Evolutionary conservation across 2,113 vertebrate species (phyloP).

Genomic region (Crocuta crocuta): DNA sequence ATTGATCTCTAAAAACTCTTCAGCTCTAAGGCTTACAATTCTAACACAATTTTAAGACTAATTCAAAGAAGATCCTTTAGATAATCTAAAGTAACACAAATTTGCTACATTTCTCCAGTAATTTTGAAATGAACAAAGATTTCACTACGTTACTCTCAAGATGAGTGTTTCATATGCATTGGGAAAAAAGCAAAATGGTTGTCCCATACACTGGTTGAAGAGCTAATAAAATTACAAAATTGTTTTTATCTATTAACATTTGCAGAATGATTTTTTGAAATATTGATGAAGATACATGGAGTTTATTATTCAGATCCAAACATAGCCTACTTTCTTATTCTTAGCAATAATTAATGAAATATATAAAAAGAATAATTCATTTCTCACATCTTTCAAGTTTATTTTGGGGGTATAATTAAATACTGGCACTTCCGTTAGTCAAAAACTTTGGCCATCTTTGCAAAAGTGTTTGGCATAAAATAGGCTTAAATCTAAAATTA

Average conservation of each 20-base stretch:
- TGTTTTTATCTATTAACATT: conserved; percentile 5
- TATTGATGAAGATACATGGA: background rate
- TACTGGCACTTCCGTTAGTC: background rate
- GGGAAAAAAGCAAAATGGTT: background rate
- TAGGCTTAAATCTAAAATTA: background rate
- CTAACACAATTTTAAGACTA: background rate
- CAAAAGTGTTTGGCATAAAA: conserved; percentile 40
- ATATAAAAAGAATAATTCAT: conserved; percentile 44
- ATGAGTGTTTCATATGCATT: background rate
- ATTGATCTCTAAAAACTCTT: background rate
- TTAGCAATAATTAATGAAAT: conserved; percentile 1
- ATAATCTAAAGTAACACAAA: background rate
- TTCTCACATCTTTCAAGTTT: conserved; percentile 35
- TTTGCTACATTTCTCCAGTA: background rate
- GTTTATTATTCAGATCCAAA: conserved; percentile 21
- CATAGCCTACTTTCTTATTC: background rate
- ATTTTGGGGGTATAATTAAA: background rate
- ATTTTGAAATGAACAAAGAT: background rate
- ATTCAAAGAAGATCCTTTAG: background rate
- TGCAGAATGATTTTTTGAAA: conserved; percentile 30
- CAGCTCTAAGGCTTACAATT: background rate
- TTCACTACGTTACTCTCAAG: background rate
- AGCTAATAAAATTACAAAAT: background rate
- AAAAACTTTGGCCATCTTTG: background rate
- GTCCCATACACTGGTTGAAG: background rate